Evolutionary conservation across 2,797 vertebrate species (phyloP), one percentile per base, ranked within the genome.

Genomic region (Ataeniobius toweri): DNA sequence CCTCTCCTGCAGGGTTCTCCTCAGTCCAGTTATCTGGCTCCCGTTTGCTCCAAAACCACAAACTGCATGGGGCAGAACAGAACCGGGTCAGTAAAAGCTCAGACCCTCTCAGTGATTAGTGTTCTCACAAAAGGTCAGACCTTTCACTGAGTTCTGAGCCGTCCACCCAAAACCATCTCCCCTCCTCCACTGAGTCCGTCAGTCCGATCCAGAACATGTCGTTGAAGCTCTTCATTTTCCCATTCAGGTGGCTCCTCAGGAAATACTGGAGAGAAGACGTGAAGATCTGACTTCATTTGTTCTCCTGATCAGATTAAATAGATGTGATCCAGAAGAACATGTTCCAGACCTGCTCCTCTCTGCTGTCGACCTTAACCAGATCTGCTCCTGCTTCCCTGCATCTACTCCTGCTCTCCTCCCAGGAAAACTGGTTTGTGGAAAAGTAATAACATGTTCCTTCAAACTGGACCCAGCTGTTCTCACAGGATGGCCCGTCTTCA

Each of bases 151-250:
- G 58, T 1, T 28, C 26, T 6, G 58, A 61, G 26, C 58, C 58
- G 13, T 61, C 26, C 26, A 28, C 12, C 58, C 58, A 61, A 10
- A 61, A 12, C 58, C 58, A 61, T 61, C 26, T 28, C 26, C 26
- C 26, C 58, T 61, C 58, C 26, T 61, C 26, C 55, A n/a, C 7
- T 24, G 55, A 58, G 55, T 58, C 55, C 24, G 55, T n/a, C 24
- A 58, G 55, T n/a, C 58, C 58, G 58, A 61, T 61, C 58, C 58
- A 61, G 58, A 61, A 61, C 58, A 61, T 61, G 58, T 61, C 58
- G 5, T 61, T 6, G 58, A 61, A 61, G 26, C 58, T 61, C 26
- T 28, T 61, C 58, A 61, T 61, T 31, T 28, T 61, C 26, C 26
- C 5, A 12, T 14, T 16, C n/a, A 61, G 58, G 26, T 16, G 12